A percentile compares a stretch with the other conserved stretches of the same genome.
These are phyloP conservation scores for Chymomyza costata DNA, from an alignment of 1,140 invertebrate species.

Conservation along the genomic window DNA sequence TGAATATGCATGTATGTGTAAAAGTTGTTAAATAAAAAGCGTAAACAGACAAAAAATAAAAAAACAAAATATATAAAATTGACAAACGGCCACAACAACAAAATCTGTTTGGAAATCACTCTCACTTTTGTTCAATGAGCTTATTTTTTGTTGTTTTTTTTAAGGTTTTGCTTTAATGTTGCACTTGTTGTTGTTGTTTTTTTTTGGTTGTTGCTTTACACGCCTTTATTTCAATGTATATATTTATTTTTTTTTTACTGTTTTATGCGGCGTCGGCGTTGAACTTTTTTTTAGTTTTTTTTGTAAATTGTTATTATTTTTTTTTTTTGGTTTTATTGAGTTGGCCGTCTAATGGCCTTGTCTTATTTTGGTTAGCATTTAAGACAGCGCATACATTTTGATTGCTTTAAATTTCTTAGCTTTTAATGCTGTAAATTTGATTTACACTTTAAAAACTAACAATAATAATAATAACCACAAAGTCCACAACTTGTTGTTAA, in stretches of 20 bases:
- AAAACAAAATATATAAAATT: constrained; percentile 21
- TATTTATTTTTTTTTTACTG: constrained; percentile 11
- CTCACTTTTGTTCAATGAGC: constrained; percentile 73
- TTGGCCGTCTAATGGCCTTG: constrained; percentile 30
- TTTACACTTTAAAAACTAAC: constrained; percentile 41
- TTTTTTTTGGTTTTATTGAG: no score
- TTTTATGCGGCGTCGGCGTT: constrained; percentile 16
- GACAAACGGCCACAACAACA: constrained; percentile 27
- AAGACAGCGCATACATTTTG: neutral
- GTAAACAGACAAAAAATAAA: constrained; percentile 23
- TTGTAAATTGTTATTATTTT: no score
- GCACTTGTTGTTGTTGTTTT: constrained; percentile 29
- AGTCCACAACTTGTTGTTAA: constrained; percentile 43
- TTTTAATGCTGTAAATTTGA: constrained; percentile 26
- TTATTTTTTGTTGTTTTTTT: constrained; percentile 19
- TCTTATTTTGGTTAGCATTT: constrained; percentile 16
- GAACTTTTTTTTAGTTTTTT: no score
- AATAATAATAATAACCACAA: no score
- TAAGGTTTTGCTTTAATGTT: constrained; percentile 29
- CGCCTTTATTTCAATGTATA: no score
- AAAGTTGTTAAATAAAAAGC: constrained; percentile 36
- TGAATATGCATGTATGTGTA: constrained; percentile 10
- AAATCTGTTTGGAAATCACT: constrained; percentile 70
- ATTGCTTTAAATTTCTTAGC: constrained; percentile 1
- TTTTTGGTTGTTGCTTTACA: constrained; percentile 24